Evolutionary conservation across 1,140 invertebrate genomes (phyloP).

Genomic region (Hydropsyche tenuis): DNA sequence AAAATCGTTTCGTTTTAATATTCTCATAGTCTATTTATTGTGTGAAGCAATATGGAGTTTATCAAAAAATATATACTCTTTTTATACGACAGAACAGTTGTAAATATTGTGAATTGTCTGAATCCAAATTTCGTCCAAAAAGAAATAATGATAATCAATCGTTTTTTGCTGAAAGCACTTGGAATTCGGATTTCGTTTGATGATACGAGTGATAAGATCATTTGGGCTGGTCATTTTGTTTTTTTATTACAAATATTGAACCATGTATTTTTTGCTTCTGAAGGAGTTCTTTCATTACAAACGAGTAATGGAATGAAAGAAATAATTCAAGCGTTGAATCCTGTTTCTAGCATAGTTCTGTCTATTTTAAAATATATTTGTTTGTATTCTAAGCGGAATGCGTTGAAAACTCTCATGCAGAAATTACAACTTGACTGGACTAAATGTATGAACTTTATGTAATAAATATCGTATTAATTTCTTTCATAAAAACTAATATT

Average conservation of each 20-base stretch:
- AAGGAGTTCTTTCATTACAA: background rate
- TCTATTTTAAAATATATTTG: slow-evolving; percentile 14
- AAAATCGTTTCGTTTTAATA: background rate
- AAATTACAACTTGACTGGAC: slow-evolving; percentile 12
- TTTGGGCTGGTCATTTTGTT: background rate
- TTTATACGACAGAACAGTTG: background rate
- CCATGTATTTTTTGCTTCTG: background rate
- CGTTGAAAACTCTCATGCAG: background rate
- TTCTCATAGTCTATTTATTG: too few relatives aligned
- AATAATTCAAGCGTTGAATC: slow-evolving; percentile 5
- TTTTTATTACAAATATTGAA: slow-evolving; percentile 4
- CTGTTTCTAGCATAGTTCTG: background rate
- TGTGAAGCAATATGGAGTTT: background rate
- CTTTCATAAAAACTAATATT: too few relatives aligned
- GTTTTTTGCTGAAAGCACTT: background rate
- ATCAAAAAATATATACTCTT: too few relatives aligned
- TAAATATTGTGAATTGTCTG: background rate
- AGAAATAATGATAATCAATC: background rate
- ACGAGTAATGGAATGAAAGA: background rate
- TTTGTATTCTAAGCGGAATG: background rate
- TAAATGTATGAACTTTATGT: background rate
- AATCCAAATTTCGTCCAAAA: background rate
- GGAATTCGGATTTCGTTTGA: background rate
- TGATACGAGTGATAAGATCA: background rate
- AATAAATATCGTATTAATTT: too few relatives aligned